These are phyloP conservation scores for Lissonota sp. DNA, from an alignment of 2,888 invertebrate genomes.

Conservation along the genomic window DNA sequence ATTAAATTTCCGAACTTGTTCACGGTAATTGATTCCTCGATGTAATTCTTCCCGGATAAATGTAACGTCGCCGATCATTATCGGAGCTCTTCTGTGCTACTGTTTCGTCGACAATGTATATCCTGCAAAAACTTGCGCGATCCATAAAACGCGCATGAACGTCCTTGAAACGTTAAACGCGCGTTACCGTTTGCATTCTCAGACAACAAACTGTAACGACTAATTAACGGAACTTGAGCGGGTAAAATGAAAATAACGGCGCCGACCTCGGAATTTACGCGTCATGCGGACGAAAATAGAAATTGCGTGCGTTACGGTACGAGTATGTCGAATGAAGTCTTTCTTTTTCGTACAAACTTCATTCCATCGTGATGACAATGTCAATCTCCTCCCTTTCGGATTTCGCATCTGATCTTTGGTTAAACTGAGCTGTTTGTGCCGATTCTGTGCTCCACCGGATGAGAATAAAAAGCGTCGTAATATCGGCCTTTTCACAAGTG, in stretches of 20 bases:
- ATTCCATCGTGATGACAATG: conserved; percentile 12
- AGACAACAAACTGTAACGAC: conserved; percentile 28
- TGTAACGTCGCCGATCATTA: conserved; percentile 22
- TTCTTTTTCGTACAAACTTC: conserved; percentile 3
- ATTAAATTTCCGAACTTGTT: conserved; percentile 37
- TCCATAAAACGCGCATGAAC: neutral
- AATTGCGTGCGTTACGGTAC: conserved; percentile 13
- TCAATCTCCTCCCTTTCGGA: conserved; percentile 6
- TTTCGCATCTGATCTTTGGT: conserved; percentile 7
- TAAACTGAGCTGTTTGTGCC: conserved; percentile 63
- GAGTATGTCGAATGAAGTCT: neutral
- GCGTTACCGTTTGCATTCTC: conserved; percentile 40
- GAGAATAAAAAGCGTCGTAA: conserved; percentile 63
- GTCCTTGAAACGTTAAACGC: conserved; percentile 34
- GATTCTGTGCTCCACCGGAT: conserved; percentile 71
- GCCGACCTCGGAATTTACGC: conserved; percentile 27
- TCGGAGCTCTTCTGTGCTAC: conserved; percentile 16
- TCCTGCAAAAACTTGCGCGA: neutral
- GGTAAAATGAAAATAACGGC: conserved; percentile 46
- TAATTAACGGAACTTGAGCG: conserved; percentile 47
- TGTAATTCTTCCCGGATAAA: conserved; percentile 5
- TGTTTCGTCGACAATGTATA: no score
- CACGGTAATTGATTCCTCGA: conserved; percentile 48
- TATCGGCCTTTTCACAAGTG: conserved; percentile 13
- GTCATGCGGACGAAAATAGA: conserved; percentile 55